phyloP scores from a whole-genome alignment of 2,113 vertebrate species.

The Prunella fulvescens region DNA sequence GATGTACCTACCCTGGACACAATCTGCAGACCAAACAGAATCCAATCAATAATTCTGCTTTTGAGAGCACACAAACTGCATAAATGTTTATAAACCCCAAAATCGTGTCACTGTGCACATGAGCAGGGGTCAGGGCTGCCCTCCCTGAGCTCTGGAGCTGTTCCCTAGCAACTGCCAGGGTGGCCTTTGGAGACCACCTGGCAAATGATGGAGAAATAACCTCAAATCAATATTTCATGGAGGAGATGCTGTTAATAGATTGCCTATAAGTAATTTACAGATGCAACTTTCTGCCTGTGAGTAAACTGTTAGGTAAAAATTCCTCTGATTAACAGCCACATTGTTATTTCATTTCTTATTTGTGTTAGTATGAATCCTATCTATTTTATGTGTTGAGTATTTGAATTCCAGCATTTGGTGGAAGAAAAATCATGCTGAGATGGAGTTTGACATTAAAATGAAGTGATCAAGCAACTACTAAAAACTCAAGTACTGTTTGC shows the following conservation, averaged over 20 bases:
- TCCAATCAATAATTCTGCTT: not conserved
- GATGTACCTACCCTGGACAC: not conserved
- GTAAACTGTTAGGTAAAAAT: not conserved
- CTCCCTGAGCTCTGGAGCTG: not conserved
- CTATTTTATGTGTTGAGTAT: not conserved
- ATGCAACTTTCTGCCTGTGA: not conserved
- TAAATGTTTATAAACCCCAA: not conserved
- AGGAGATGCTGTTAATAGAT: not conserved
- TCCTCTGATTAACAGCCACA: not conserved
- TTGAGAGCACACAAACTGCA: not conserved
- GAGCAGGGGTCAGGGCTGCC: not conserved
- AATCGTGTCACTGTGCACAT: not conserved
- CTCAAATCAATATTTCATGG: not conserved
- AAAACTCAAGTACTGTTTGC: not conserved
- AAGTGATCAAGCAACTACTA: not conserved
- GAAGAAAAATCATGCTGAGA: not conserved
- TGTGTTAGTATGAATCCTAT: not conserved
- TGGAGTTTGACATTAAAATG: not conserved
- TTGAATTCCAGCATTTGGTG: not conserved
- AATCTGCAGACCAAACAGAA: not conserved
- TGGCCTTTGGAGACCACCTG: not conserved
- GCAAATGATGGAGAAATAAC: not conserved
- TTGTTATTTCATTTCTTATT: not conserved
- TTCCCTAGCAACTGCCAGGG: not conserved
- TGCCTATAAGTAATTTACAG: not conserved